phyloP scores from a whole-genome alignment of 2,888 invertebrate species.

The Anthophora plumipes region DNA sequence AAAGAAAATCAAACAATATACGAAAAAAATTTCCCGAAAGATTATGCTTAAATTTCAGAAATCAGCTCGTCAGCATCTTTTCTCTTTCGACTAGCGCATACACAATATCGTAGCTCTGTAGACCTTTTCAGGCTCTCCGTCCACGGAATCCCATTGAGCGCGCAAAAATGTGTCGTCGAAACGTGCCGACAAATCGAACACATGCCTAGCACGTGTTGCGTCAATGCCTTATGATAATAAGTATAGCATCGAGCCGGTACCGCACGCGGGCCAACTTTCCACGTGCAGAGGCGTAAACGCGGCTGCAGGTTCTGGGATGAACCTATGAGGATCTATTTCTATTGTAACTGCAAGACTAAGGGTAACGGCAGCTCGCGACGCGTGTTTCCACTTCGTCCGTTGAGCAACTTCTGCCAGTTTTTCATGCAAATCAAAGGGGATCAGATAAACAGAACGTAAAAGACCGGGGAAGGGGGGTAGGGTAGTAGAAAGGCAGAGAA shows the following conservation, averaged over 20 bases:
- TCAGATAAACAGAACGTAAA: background rate
- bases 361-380: conserved; percentile 13
- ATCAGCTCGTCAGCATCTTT: background rate
- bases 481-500: background rate
- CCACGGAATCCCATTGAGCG: conserved; percentile 15
- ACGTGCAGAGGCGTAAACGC: conserved; percentile 25
- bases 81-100: background rate
- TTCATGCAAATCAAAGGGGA: conserved; percentile 47
- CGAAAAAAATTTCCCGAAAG: too few relatives aligned
- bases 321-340: conserved; percentile 35
- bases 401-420: conserved; percentile 33
- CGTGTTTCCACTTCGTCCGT: conserved; percentile 9
- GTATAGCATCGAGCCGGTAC: conserved; percentile 68
- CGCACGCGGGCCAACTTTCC: conserved; percentile 57
- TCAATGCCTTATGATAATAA: conserved; percentile 81
- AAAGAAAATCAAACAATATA: too few relatives aligned
- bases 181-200: conserved; percentile 59
- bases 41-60: too few relatives aligned
- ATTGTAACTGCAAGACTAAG: conserved; percentile 32
- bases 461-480: background rate
- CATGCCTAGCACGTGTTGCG: conserved; percentile 68
- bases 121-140: background rate
- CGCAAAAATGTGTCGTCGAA: conserved; percentile 28
- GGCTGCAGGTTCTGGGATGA: conserved; percentile 23
- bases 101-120: background rate